Evolutionary conservation across 1,140 invertebrate species (phyloP), one percentile per base, ranked within the genome.

Genomic region (Drosophila virilis): DNA sequence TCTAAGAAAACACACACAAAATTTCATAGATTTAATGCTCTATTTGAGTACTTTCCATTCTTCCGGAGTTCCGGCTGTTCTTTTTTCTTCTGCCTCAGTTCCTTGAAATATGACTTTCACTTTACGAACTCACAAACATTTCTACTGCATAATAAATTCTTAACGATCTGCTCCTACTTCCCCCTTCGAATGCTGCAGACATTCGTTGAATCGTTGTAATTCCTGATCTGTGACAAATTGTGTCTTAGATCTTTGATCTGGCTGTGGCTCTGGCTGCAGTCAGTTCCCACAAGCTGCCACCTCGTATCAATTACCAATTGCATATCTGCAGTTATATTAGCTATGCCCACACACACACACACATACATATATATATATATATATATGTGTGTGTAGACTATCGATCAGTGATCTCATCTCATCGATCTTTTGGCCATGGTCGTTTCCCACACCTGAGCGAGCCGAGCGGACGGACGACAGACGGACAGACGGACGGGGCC

Each of bases 391-490:
- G 38, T 54, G 48, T 42, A 57, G 51, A 70, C 64, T 40, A 55
- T 50, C 65, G 57, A 69, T 74, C 65, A 74, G 51, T 69, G 71
- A 74, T 74, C 71, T 74, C 55, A 74, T 74, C 65, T 52, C 57
- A 69, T 61, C 66, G 57, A 60, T 61, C 66, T 61, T 61, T 61
- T 37, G 48, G 51, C 58, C 65, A 69, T 28, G 58, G 71, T 42
- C 65, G 57, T 69, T 74, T 74, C 71, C 71, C 71, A 74, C 71
- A 74, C 50, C 48, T 58, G 52, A 66, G 13, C 17, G 22, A 12
- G 17, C 6, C 6, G 35, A 37, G 37, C 1, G 1, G 48, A 12
- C 42, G 37, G 12, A 1, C 45, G 48, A 12, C 42, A 28, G 12
- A 1, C 45, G 15, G 35, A 40, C 10, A 13, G 43, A 5, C 4